Evolutionary conservation across 2,888 invertebrate species (phyloP), one percentile per base, ranked within the genome.

Genomic region (Apoda limacodes): DNA sequence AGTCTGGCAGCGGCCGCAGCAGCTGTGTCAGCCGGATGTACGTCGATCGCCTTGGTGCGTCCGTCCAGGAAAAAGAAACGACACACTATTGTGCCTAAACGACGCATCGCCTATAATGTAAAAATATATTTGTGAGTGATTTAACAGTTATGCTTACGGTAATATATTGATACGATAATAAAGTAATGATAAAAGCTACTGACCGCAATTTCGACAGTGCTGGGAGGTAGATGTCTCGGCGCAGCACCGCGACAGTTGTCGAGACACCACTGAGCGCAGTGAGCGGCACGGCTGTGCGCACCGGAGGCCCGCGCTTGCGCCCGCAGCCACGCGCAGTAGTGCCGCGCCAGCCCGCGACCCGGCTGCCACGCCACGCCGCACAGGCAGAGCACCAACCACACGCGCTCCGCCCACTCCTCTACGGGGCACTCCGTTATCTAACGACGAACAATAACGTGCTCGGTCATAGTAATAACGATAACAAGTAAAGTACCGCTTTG

Each of bases 61-160:
- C 95, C 95, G 67, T 97, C 96, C 61, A 97, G 83, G 78, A 97
- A 95, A 82, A 95, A 95, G 74, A 97, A 95, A 26, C 93, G 86
- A 61, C 95, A 95, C 0, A 96, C 94, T 44, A 97, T 92, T 0
- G 95, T 95, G 32, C 94, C 94, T 13, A 95, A 82, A 25, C 93
- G 85, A 48, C 92, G 86, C 92, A 95, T 94, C 1, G 95, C 95
- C 90, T 91, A n/a, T n/a, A n/a, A n/a, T n/a, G 48, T 2, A 9
- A n/a, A 19, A 5, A 33, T 21, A 22, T 9, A 1, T 6, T 14
- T n/a, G 5, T 1, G 17, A 13, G 13, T 5, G 10, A 24, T 7
- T 22, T 10, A 22, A 15, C 14, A 5, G n/a, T 21, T 3, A 21
- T 14, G 12, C 5, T n/a, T 19, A 19, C 19, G 6, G 19, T 19